These are phyloP conservation scores for Pampus argenteus DNA, from an alignment of 2,797 vertebrate species.

Conservation along the genomic window DNA sequence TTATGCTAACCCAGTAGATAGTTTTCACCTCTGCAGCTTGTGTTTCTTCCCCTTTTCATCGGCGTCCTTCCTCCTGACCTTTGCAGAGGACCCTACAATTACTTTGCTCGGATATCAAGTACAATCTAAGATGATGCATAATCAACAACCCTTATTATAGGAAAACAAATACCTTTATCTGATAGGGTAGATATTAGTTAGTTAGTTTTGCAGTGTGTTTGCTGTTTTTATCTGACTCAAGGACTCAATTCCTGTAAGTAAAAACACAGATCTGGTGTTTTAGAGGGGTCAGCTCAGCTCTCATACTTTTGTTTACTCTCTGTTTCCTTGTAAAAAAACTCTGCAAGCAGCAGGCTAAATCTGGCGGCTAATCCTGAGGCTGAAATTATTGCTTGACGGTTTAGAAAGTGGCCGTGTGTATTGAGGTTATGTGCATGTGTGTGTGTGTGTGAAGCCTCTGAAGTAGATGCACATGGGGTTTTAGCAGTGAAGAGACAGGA, in stretches of 20 bases:
- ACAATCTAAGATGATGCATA: conserved; percentile 28
- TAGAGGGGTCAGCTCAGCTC: conserved; percentile 11
- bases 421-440: background rate
- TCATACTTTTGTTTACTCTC: conserved; percentile 33
- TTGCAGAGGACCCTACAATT: conserved; percentile 46
- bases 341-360: conserved; percentile 65
- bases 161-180: conserved; percentile 10
- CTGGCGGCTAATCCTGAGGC: conserved; percentile 70
- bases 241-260: conserved; percentile 4
- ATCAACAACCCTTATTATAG: background rate
- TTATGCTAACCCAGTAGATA: conserved; percentile 62
- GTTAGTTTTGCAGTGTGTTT: background rate
- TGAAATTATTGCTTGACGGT: conserved; percentile 70
- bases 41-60: conserved; percentile 73
- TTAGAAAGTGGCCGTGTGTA: conserved; percentile 35
- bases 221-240: conserved; percentile 10
- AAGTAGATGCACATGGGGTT: conserved; percentile 60
- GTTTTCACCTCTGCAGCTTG: conserved; percentile 71
- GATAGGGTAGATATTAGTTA: background rate
- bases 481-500: conserved; percentile 59
- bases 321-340: conserved; percentile 55
- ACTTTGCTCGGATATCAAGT: conserved; percentile 34
- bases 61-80: conserved; percentile 56
- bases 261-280: conserved; percentile 20
- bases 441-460: conserved; percentile 21